Conservation (phyloP, 2,888 invertebrate species). For the Aleiodes leptofemur region DNA sequence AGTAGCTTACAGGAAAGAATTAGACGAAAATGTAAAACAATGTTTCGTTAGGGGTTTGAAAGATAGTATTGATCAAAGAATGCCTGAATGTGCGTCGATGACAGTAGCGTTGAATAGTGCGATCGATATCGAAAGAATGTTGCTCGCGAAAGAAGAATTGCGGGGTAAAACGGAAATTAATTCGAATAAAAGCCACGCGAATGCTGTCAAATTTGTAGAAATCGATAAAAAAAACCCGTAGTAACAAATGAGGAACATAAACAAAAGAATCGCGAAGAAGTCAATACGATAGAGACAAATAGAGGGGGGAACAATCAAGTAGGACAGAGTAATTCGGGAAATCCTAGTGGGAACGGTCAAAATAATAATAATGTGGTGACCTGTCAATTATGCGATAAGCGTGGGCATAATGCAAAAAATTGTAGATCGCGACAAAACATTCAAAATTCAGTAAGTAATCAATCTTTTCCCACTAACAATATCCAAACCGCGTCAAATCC, state of each 20-base stretch:
- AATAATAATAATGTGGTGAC: background rate
- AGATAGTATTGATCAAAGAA: background rate
- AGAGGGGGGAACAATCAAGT: no score
- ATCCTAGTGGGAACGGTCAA: background rate
- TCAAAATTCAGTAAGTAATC: background rate
- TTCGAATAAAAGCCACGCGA: background rate
- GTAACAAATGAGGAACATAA: no score
- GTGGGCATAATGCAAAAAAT: background rate
- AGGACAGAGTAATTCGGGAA: no score
- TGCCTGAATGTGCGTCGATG: background rate
- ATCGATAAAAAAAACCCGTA: slow-evolving; percentile 2
- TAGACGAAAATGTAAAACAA: slow-evolving; percentile 11
- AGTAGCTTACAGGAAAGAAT: no score
- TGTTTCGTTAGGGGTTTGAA: slow-evolving; percentile 8
- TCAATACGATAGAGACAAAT: no score
- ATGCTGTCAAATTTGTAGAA: background rate
- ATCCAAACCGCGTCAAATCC: background rate
- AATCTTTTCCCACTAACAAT: no score
- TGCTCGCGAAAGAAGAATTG: background rate
- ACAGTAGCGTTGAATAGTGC: background rate
- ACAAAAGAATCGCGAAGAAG: background rate
- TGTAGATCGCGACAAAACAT: background rate
- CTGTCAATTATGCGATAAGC: slow-evolving; percentile 5
- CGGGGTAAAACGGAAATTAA: background rate
- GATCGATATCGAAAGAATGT: background rate